Evolutionary conservation across 2,797 vertebrate genomes (phyloP), one percentile per base, ranked within the genome.

Genomic region (Sphaeramia orbicularis): DNA sequence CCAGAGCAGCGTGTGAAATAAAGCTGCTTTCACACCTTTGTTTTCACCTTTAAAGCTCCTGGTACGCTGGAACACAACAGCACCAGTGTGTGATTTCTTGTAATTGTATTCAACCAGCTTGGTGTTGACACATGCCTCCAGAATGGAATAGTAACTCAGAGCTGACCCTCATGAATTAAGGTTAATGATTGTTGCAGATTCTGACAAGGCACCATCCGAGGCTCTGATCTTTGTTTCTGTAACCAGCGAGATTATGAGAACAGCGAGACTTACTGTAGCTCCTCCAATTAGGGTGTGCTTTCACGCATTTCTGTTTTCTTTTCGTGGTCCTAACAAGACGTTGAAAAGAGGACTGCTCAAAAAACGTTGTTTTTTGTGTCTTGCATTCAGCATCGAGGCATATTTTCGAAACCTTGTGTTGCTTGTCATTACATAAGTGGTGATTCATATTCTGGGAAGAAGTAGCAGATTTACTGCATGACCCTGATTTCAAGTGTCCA

Each of bases 141-240:
- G 71, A 73, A 78, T 21, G 35, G 2, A 52, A 40, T 4, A 40
- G 38, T 12, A 40, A 52, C 37, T 42, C 32, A 44, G 14, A 55
- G 38, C 38, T 55, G 58, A 75, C 9, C 21, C 19, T 62, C 7
- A 1, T 21, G 16, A 42, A 54, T 53, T 51, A 16, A 53, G 59
- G 37, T 30, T 18, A 45, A 27, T 21, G 49, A 58, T 38, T 32
- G n/a, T 54, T 65, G 59, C 42, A 66, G 18, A 47, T 50, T 84
- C 58, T 62, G 64, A 75, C 43, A 81, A 83, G 80, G 81, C 87
- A 76, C 81, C 65, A 65, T 75, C 61, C 19, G 58, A 72, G 56
- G 56, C 59, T 38, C 70, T 71, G 70, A 74, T 60, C 48, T 77
- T 37, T 42, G 21, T 59, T 45, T 19, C 62, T 32, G 8, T 58